A percentile compares a stretch with the other conserved stretches of the same genome.
phyloP scores from a whole-genome alignment of 2,888 invertebrate genomes.

The Platycheirus albimanus region DNA sequence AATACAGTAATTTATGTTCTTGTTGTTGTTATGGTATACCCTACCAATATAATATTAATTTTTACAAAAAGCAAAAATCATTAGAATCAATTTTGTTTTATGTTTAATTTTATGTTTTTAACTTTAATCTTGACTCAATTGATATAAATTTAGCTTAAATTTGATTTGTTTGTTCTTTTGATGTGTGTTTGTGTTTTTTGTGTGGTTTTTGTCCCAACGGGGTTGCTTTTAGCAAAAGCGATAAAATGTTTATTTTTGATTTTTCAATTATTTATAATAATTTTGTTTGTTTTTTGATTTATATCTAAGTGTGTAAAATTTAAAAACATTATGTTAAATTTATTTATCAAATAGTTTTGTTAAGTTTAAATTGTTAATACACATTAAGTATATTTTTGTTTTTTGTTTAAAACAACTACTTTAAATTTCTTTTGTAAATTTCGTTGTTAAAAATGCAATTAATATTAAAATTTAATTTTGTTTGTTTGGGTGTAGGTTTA shows the following conservation, averaged over 20 bases:
- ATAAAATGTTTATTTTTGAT: conserved; percentile 30
- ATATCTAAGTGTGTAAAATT: conserved; percentile 76
- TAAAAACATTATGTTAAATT: conserved; percentile 70
- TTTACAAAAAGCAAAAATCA: conserved; percentile 72
- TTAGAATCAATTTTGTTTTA: conserved; percentile 37
- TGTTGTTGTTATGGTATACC: conserved; percentile 16
- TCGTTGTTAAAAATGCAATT: conserved; percentile 70
- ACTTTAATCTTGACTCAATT: conserved; percentile 1
- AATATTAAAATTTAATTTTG: conserved; percentile 29
- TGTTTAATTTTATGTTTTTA: conserved; percentile 19
- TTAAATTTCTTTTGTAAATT: conserved; percentile 65
- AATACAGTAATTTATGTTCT: conserved; percentile 50
- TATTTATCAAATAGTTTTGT: conserved; percentile 32
- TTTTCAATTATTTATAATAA: conserved; percentile 75
- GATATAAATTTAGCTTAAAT: conserved; percentile 18
- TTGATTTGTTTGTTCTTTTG: conserved; percentile 68
- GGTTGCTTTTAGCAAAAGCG: conserved; percentile 71
- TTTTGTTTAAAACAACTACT: conserved; percentile 61
- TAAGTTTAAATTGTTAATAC: background rate
- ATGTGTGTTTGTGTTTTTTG: conserved; percentile 72
- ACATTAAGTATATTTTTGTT: conserved; percentile 15
- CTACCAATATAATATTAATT: conserved; percentile 49
- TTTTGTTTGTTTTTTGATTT: conserved; percentile 43
- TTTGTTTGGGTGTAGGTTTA: conserved; percentile 42
- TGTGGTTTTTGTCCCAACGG: conserved; percentile 66